Base-by-base conservation (phyloP, 1,140 invertebrate species). In the Temnothorax curvispinosus region DNA sequence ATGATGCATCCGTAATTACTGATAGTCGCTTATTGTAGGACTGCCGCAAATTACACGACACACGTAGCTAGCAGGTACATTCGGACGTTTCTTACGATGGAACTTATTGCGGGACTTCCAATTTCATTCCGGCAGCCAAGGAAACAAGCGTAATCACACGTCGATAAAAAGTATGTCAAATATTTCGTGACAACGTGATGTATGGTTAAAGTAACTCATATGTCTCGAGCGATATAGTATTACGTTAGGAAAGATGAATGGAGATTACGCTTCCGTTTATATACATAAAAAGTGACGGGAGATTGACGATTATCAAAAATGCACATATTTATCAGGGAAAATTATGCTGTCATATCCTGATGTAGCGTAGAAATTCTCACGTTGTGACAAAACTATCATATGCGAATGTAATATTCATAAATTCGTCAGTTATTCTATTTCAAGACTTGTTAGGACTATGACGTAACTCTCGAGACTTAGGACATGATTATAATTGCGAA, bases 1-100 rank as follows among this genome's bases (percentile, higher is more conserved):
- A 60, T 35, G 67, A 60, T 84, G 41, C 18, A 47, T 84, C 67
- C 54, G 27, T 74, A 82, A 82, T 82, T 82, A 82, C 54, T 41
- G 67, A 74, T 74, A 82, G 52, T 58, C 80, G 58, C 47, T 80
- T 69, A 54, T 41, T 67, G 38, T 56, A 71, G 54, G 47, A 71
- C 52, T 47, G 64, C 27, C 65, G 67, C 54, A 74, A 47, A 75
- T 84, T 54, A 56, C 18, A 81, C 44, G 41, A 77, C 35, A 11
- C 13, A 81, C 78, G 15, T 15, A 15, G 64, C 62, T 7, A 27
- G 27, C 32, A 18, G 27, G 18, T 35, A 27, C 52, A 56, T 81
- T 71, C 64, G 62, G 47, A 41, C 41, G 38, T 81, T 69, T 71
- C 44, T 80, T 52, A 18, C 27, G 15, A 15, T 5, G 18, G 21